Percentiles rank a stretch among this genome's conserved stretches.
Conservation (phyloP, 2,113 vertebrate species). For the Setophaga kirtlandii region DNA sequence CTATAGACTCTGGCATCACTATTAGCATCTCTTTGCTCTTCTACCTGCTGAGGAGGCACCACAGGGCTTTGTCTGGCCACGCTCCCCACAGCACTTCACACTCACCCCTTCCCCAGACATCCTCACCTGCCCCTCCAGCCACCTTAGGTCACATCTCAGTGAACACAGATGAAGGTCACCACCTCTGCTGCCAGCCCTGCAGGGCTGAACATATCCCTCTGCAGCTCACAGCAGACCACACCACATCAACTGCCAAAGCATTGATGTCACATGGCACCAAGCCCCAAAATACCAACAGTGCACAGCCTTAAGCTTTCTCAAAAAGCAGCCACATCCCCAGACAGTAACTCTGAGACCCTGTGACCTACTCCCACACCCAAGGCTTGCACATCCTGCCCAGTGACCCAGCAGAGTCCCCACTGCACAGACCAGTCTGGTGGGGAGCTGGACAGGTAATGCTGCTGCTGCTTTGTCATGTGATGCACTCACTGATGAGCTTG, state of each 20-base stretch:
- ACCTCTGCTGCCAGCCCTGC: background rate
- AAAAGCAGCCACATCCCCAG: background rate
- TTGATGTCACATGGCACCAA: background rate
- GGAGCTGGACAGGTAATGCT: background rate
- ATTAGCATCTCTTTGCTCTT: background rate
- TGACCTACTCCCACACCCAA: background rate
- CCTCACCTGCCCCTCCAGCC: background rate
- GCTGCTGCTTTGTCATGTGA: background rate
- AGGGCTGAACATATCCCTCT: background rate
- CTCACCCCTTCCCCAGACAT: fast-evolving
- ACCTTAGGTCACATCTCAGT: background rate
- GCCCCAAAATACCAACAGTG: background rate
- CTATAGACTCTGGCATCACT: background rate
- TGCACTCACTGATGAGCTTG: background rate
- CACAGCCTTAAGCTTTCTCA: background rate
- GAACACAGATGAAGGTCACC: background rate
- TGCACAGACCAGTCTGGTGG: background rate
- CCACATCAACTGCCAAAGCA: background rate
- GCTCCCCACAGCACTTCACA: fast-evolving
- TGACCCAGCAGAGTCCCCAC: background rate
- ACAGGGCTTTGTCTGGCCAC: fast-evolving
- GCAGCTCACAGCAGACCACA: background rate
- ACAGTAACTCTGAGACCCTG: background rate
- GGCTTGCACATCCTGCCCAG: background rate
- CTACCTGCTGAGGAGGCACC: background rate